Base-by-base conservation (phyloP, 2,888 invertebrate genomes). In the Luperina nickerlii region DNA sequence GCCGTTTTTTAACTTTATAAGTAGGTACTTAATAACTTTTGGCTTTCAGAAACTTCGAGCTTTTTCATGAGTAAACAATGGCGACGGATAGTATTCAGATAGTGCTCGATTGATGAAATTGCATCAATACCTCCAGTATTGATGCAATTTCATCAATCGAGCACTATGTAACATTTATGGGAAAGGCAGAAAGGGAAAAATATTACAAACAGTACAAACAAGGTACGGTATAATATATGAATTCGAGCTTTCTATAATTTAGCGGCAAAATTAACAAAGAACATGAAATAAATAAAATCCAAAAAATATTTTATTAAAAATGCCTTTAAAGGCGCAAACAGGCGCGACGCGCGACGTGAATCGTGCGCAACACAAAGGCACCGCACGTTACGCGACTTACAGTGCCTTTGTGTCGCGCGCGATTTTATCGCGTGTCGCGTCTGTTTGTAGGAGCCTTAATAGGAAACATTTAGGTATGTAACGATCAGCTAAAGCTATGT, bases 61-160 rank as follows among this genome's bases (percentile, higher is more conserved):
- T 18, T 27, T 54, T 27, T 27, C 15, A 2, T 66, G 24, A 5
- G n/a, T 38, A 38, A 7, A 38, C 38, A 38, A 57, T n/a, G 24
- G 11, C 3, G 32, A 18, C 27, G 3, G 13, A 42, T 32, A 27
- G 13, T 54, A 48, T n/a, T 63, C n/a, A 66, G 27, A 24, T 38
- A n/a, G n/a, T n/a, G n/a, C n/a, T n/a, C n/a, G n/a, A n/a, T n/a
- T n/a, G n/a, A n/a, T n/a, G n/a, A n/a, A n/a, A n/a, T n/a, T n/a
- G n/a, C n/a, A n/a, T n/a, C n/a, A n/a, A n/a, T n/a, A n/a, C n/a
- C n/a, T n/a, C n/a, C n/a, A n/a, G 15, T 15, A 45, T 27, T n/a
- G 24, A 20, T 51, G 42, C 57, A 72, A 51, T 62, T 27, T 67
- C 42, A 81, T 24, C 13, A 51, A 81, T 66, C n/a, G 60, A 32